Evolutionary conservation across 2,888 invertebrate species (phyloP).

Genomic region (Argyresthia goedartella): DNA sequence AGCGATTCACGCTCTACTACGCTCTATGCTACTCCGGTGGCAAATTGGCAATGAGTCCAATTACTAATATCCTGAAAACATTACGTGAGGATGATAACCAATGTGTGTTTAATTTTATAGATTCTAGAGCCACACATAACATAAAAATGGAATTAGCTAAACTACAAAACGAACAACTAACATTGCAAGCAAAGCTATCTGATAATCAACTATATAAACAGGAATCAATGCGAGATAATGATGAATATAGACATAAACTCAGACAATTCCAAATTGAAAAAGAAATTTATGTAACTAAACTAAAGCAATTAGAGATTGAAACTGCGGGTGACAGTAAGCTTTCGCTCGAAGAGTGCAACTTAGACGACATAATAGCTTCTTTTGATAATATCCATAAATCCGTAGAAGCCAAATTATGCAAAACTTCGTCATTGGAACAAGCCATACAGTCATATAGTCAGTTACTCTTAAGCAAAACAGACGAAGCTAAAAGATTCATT

Average conservation of each 20-base stretch:
- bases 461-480: slow-evolving; percentile 46
- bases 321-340: slow-evolving; percentile 41
- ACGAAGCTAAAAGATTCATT: slow-evolving; percentile 47
- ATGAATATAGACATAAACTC: slow-evolving; percentile 32
- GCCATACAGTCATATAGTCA: slow-evolving; percentile 50
- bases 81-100: no score
- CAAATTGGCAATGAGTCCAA: no score
- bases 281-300: slow-evolving; percentile 36
- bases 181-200: slow-evolving; percentile 35
- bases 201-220: slow-evolving; percentile 23
- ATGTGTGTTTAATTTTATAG: slow-evolving; percentile 22
- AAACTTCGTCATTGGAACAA: slow-evolving; percentile 34
- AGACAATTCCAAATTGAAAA: slow-evolving; percentile 36
- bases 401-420: slow-evolving; percentile 29
- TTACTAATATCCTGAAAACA: no score
- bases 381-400: slow-evolving; percentile 35
- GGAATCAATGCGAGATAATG: slow-evolving; percentile 29
- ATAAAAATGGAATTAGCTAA: slow-evolving; percentile 50
- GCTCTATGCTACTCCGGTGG: no score
- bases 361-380: slow-evolving; percentile 35
- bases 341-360: slow-evolving; percentile 25
- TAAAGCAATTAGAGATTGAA: slow-evolving; percentile 43
- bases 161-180: slow-evolving; percentile 33
- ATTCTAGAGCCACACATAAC: slow-evolving; percentile 56
- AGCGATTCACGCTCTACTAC: no score